Evolutionary conservation across 2,888 invertebrate genomes (phyloP).

Genomic region (Syritta pipiens): DNA sequence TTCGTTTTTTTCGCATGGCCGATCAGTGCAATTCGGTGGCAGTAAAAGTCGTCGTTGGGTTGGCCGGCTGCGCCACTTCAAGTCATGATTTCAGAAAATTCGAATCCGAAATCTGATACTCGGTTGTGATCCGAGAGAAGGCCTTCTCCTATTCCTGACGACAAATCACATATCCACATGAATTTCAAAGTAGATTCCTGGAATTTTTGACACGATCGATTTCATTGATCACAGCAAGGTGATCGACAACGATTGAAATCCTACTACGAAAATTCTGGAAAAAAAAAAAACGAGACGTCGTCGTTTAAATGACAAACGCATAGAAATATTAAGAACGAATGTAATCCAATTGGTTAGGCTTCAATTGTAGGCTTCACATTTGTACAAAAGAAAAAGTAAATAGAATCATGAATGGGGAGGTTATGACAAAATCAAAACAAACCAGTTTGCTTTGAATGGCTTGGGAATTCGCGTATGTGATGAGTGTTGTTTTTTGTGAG

Average conservation of each 20-base stretch:
- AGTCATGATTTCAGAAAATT: too few relatives aligned
- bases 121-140: too few relatives aligned
- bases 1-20: neutral
- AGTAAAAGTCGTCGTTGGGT: neutral
- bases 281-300: too few relatives aligned
- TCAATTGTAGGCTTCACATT: slow-evolving; percentile 2
- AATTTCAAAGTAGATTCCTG: too few relatives aligned
- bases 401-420: slow-evolving; percentile 36
- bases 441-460: slow-evolving; percentile 42
- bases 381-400: slow-evolving; percentile 30
- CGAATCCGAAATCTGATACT: too few relatives aligned
- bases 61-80: too few relatives aligned
- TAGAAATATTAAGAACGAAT: neutral
- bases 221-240: slow-evolving; percentile 28
- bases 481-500: neutral
- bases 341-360: neutral
- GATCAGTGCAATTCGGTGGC: slow-evolving; percentile 2
- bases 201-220: too few relatives aligned
- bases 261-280: neutral
- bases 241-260: slow-evolving; percentile 31
- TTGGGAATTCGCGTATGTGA: slow-evolving; percentile 11
- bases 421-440: slow-evolving; percentile 33
- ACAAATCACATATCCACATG: too few relatives aligned
- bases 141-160: too few relatives aligned
- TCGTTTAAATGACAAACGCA: neutral